Evolutionary conservation across 64 coral and sea anemone species (phyloP).

Genomic region (Montipora sp.): DNA sequence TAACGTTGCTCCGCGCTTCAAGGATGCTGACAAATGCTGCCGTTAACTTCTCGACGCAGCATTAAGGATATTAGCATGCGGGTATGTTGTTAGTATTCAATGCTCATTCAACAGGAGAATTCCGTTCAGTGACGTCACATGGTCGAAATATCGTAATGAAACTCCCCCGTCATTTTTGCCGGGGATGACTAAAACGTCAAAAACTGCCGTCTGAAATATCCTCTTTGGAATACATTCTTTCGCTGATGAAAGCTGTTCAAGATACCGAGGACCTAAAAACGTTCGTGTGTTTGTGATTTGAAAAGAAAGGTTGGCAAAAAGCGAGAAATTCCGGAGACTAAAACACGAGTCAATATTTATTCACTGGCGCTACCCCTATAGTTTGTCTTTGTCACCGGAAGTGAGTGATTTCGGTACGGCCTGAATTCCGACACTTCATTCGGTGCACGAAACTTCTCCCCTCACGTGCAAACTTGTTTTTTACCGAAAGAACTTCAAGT

Average conservation of each 20-base stretch:
- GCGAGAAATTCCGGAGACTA: constrained; percentile 42
- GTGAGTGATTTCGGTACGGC: constrained; percentile 4
- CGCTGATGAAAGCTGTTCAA: not conserved
- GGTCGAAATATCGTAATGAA: constrained; percentile 58
- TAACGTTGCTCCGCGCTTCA: constrained; percentile 33
- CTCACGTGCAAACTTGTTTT: constrained; percentile 34
- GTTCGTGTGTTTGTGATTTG: not conserved
- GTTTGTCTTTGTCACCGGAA: constrained; percentile 45
- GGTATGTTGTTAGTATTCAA: constrained; percentile 47
- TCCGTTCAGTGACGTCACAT: constrained; percentile 71
- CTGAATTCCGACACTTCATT: constrained; percentile 32
- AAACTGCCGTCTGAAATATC: not conserved
- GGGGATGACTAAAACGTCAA: not conserved
- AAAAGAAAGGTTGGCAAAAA: not conserved
- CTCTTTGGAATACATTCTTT: not conserved
- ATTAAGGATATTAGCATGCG: constrained; percentile 64
- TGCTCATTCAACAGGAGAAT: constrained; percentile 86
- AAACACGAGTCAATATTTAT: constrained; percentile 43
- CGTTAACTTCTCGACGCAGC: constrained; percentile 41
- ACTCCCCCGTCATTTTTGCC: constrained; percentile 55
- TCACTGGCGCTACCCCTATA: constrained; percentile 48
- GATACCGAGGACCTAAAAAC: not conserved
- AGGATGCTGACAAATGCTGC: constrained; percentile 65
- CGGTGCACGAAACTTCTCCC: constrained; percentile 28
- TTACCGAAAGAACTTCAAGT: constrained; percentile 11